Percentiles rank a stretch among this genome's conserved stretches.
These are phyloP conservation scores for Ephydatia muelleri DNA, from an alignment of 37 sponge, comb jelly and placozoan genomes.

Conservation along the genomic window DNA sequence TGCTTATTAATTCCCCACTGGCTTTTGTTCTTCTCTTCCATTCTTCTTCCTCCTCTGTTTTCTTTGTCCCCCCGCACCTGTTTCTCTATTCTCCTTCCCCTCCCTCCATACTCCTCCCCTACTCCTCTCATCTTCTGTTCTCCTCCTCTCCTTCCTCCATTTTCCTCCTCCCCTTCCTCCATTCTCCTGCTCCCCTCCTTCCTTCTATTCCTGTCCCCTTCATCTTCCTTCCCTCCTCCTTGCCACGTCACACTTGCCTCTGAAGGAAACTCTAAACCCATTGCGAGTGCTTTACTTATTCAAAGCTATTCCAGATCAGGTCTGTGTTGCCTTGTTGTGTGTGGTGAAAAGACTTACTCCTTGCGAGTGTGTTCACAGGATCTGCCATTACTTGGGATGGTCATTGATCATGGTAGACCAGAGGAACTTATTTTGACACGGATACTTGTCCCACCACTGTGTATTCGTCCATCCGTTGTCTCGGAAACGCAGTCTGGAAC, in stretches of 20 bases:
- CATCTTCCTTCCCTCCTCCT: background rate
- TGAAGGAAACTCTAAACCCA: slow-evolving; percentile 87
- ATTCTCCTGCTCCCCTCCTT: background rate
- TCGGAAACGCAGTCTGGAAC: slow-evolving; percentile 93
- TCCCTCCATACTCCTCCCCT: background rate
- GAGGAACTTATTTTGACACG: slow-evolving; percentile 85
- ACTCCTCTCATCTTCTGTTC: background rate
- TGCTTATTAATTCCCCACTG: too few species aligned
- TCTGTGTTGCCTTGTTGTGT: too few species aligned
- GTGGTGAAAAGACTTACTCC: background rate
- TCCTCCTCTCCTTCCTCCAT: background rate
- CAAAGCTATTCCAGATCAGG: slow-evolving; percentile 77
- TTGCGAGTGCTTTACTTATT: slow-evolving; percentile 91
- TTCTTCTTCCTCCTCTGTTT: too few species aligned
- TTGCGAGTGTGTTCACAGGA: slow-evolving; percentile 27
- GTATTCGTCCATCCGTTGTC: slow-evolving; percentile 95
- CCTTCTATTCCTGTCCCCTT: background rate
- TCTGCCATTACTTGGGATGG: slow-evolving; percentile 81
- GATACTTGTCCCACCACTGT: slow-evolving; percentile 95
- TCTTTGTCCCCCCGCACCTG: too few species aligned
- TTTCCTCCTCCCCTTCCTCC: background rate
- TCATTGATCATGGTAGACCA: slow-evolving; percentile 64
- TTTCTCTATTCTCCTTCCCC: too few species aligned
- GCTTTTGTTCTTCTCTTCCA: too few species aligned
- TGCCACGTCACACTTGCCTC: slow-evolving; percentile 11